phyloP scores from a whole-genome alignment of 2,113 vertebrate species.

The Sisor rabdophorus region DNA sequence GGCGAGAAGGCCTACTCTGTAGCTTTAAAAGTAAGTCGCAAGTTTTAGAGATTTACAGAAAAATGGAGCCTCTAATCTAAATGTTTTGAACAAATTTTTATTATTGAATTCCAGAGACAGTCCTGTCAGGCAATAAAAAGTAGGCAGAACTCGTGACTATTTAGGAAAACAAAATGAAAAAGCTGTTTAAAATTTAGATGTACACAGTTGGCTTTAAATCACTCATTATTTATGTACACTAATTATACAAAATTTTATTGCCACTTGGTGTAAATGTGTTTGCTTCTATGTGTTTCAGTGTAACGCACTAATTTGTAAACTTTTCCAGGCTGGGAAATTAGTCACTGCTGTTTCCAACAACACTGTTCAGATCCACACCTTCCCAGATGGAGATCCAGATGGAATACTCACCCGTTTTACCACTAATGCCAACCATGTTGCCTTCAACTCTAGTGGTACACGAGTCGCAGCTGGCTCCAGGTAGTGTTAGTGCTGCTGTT shows the following conservation, averaged over 20 bases:
- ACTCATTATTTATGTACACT: not conserved
- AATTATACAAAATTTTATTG: not conserved
- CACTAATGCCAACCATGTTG: conserved; percentile 82
- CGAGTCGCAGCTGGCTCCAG: conserved; percentile 87
- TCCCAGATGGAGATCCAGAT: conserved; percentile 87
- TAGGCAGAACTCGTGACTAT: not conserved
- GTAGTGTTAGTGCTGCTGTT: conserved; percentile 56
- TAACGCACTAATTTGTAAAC: not conserved
- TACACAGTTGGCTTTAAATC: too few species aligned
- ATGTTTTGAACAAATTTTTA: too few species aligned
- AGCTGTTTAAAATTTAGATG: too few species aligned
- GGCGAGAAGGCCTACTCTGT: conserved; percentile 90
- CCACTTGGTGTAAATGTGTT: too few species aligned
- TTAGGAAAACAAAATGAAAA: too few species aligned
- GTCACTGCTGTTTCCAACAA: conserved; percentile 90
- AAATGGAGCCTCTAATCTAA: too few species aligned
- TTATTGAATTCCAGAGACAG: not conserved
- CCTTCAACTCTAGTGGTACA: conserved; percentile 78
- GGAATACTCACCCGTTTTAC: conserved; percentile 96
- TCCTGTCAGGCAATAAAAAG: not conserved
- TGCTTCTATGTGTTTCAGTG: not conserved
- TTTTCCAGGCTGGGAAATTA: conserved; percentile 76
- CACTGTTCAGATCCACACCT: conserved; percentile 87
- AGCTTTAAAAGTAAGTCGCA: conserved; percentile 78
- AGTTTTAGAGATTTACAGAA: too few species aligned